Conservation (phyloP, 1,140 invertebrate species). For the Heterodera carotae region DNA sequence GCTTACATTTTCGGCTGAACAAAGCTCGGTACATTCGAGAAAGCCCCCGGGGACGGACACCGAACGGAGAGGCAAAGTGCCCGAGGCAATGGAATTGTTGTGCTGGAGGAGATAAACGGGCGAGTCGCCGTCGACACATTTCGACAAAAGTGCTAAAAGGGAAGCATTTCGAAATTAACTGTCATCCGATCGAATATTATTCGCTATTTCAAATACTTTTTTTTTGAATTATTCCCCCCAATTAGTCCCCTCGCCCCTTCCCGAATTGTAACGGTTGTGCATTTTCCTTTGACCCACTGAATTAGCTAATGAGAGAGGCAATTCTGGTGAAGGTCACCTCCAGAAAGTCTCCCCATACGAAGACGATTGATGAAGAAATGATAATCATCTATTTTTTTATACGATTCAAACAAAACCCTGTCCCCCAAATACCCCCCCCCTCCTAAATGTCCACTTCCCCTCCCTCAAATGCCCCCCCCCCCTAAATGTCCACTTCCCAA, state of each 20-base stretch:
- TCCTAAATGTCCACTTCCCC: no score
- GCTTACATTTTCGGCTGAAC: conserved; percentile 55
- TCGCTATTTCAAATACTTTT: not conserved
- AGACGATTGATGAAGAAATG: no score
- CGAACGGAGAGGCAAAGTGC: conserved; percentile 46
- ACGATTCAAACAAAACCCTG: no score
- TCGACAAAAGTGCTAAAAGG: conserved; percentile 43
- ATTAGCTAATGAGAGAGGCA: not conserved
- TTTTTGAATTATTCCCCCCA: not conserved
- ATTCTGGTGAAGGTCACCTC: conserved; percentile 24
- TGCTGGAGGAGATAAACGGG: conserved; percentile 64
- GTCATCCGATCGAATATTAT: no score
- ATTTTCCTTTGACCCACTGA: not conserved
- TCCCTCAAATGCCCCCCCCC: no score
- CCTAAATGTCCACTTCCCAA: no score
- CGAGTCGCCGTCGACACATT: conserved; percentile 36
- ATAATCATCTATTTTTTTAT: no score
- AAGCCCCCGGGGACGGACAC: conserved; percentile 47
- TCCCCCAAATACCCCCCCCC: no score
- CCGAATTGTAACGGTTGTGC: not conserved
- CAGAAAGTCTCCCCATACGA: not conserved
- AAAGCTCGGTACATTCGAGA: conserved; percentile 61
- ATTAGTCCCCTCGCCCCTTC: not conserved
- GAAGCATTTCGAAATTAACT: no score
- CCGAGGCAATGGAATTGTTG: conserved; percentile 47